phyloP scores from a whole-genome alignment of 2,888 invertebrate species.

The Spisula subtruncata region DNA sequence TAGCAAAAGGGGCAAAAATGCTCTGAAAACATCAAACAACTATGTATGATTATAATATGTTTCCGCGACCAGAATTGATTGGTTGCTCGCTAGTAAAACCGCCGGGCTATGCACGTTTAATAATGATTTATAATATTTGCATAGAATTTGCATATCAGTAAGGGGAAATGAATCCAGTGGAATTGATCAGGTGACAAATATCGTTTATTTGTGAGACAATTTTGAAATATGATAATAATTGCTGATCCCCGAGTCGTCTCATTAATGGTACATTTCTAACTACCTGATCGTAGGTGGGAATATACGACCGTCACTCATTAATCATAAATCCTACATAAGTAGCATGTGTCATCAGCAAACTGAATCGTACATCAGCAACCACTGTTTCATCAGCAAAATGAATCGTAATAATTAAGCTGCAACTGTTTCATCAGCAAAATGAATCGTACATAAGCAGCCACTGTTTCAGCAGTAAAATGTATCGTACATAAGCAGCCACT shows the following conservation, averaged over 20 bases:
- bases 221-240: constrained; percentile 18
- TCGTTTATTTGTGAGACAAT: background rate
- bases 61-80: constrained; percentile 51
- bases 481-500: no score
- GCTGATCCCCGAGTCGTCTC: background rate
- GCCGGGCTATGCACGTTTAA: constrained; percentile 42
- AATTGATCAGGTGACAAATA: constrained; percentile 25
- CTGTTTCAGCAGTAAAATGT: no score
- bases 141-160: constrained; percentile 61
- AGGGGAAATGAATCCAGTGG: constrained; percentile 9
- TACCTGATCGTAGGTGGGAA: background rate
- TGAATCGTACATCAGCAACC: no score
- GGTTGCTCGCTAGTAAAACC: constrained; percentile 11
- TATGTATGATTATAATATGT: constrained; percentile 60
- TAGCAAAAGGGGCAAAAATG: constrained; percentile 39
- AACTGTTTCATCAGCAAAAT: no score
- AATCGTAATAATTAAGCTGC: no score
- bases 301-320: constrained; percentile 6
- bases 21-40: constrained; percentile 65
- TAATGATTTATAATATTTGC: constrained; percentile 62
- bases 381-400: no score
- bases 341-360: background rate
- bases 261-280: background rate
- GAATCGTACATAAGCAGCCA: no score
- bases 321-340: background rate